Percentiles rank a stretch among this genome's conserved stretches.
Conservation (phyloP, 2,888 invertebrate genomes). For the Scelioninae gen. 2 region DNA sequence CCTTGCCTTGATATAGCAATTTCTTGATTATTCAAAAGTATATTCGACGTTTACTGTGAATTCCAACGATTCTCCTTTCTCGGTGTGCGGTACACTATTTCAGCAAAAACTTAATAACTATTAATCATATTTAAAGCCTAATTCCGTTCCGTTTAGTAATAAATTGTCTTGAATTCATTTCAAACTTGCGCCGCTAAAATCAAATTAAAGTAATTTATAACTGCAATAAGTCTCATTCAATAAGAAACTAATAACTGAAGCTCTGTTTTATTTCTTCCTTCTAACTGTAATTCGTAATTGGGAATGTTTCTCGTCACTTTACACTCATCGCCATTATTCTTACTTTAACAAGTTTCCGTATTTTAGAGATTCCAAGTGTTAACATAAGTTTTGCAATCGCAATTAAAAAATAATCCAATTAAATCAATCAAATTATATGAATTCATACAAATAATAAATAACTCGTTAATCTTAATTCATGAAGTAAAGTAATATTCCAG, state of each 20-base stretch:
- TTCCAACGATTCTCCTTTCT: no score
- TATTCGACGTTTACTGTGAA: no score
- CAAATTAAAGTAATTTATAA: constrained; percentile 40
- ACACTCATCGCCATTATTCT: constrained; percentile 2
- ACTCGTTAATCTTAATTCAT: no score
- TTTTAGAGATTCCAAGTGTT: background rate
- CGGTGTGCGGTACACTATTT: no score
- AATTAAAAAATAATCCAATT: no score
- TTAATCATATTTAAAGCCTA: no score
- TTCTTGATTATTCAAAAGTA: no score
- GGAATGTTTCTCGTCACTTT: constrained; percentile 31
- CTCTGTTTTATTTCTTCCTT: constrained; percentile 27
- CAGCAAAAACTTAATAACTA: no score
- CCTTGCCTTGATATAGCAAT: no score
- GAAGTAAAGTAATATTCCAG: no score
- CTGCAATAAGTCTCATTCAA: constrained; percentile 31
- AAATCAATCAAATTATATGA: no score
- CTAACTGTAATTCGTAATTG: constrained; percentile 43
- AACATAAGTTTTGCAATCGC: background rate
- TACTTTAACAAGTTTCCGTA: background rate
- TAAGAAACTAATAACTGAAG: constrained; percentile 36
- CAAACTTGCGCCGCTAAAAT: constrained; percentile 33
- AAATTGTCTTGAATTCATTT: constrained; percentile 29
- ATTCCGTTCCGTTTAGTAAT: constrained; percentile 14
- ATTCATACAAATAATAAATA: no score